A percentile compares a stretch with the other conserved stretches of the same genome.
phyloP scores from a whole-genome alignment of 2,888 invertebrate genomes.

The Bombylius discolor region DNA sequence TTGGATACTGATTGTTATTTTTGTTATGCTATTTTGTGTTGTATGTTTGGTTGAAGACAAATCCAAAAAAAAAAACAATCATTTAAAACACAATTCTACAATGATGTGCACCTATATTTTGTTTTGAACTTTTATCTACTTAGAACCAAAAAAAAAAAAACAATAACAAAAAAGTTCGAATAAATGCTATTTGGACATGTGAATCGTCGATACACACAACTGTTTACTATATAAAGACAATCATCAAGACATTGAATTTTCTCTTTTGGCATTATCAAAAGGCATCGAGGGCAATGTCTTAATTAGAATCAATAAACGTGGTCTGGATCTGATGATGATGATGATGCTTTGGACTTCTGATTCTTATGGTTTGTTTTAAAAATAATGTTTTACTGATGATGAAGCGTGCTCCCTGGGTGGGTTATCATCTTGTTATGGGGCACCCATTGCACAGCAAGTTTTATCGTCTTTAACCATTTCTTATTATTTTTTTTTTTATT shows the following conservation, averaged over 20 bases:
- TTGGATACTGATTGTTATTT: too few species aligned
- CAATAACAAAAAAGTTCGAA: too few species aligned
- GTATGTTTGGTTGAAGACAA: too few species aligned
- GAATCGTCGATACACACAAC: not conserved
- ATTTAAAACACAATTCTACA: too few species aligned
- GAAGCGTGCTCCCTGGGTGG: conserved; percentile 9
- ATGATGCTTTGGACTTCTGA: too few species aligned
- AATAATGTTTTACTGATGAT: not conserved
- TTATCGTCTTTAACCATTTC: not conserved
- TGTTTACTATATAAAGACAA: not conserved
- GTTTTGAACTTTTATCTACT: too few species aligned
- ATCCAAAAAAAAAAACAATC: too few species aligned
- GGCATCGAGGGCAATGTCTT: conserved; percentile 9
- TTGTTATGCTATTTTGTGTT: too few species aligned
- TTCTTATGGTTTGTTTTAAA: too few species aligned
- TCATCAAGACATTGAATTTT: not conserved
- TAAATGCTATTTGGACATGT: not conserved
- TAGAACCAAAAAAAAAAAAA: too few species aligned
- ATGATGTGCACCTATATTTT: too few species aligned
- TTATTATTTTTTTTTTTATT: not conserved
- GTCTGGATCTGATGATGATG: not conserved
- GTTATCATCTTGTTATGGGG: conserved; percentile 3
- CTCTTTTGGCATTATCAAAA: not conserved
- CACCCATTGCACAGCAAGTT: not conserved
- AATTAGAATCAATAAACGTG: conserved; percentile 11